phyloP scores from a whole-genome alignment of 2,797 vertebrate genomes.

The Enteromius mattozi region DNA sequence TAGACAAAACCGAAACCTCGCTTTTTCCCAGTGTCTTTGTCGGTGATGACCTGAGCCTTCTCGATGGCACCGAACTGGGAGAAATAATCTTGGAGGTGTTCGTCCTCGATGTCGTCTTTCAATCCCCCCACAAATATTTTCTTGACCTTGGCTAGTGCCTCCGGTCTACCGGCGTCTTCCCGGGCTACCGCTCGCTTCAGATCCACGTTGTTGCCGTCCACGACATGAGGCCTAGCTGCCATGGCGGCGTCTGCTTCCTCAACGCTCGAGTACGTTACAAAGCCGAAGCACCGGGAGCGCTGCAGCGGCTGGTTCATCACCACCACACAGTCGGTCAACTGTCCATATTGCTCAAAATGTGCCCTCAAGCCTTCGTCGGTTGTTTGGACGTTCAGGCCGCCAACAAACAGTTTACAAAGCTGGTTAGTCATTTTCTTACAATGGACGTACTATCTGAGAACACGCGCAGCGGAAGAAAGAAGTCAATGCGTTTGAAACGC shows the following conservation, averaged over 20 bases:
- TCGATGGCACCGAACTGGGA: conserved; percentile 85
- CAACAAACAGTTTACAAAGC: conserved; percentile 87
- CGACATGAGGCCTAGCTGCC: conserved; percentile 83
- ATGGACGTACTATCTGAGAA: conserved; percentile 10
- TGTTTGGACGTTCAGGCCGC: conserved; percentile 86
- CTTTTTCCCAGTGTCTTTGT: conserved; percentile 86
- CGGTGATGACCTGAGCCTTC: conserved; percentile 85
- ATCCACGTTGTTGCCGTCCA: conserved; percentile 87
- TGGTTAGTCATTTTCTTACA: conserved; percentile 64
- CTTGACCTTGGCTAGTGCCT: conserved; percentile 86
- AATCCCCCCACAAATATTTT: conserved; percentile 87
- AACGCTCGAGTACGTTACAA: conserved; percentile 84
- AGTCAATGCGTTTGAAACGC: conserved; percentile 21
- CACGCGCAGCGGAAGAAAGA: conserved; percentile 18
- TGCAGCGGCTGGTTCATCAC: conserved; percentile 84
- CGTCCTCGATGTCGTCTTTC: conserved; percentile 83
- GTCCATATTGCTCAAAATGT: conserved; percentile 85
- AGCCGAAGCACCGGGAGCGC: conserved; percentile 86
- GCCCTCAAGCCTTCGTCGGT: conserved; percentile 84
- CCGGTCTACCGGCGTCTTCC: conserved; percentile 85
- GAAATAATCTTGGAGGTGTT: conserved; percentile 83
- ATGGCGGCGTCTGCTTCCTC: conserved; percentile 87
- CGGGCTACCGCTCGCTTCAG: conserved; percentile 86
- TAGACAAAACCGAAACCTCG: conserved; percentile 88
- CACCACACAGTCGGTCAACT: conserved; percentile 86